These are phyloP conservation scores for Noctua fimbriata DNA, from an alignment of 2,888 invertebrate genomes.

Conservation along the genomic window DNA sequence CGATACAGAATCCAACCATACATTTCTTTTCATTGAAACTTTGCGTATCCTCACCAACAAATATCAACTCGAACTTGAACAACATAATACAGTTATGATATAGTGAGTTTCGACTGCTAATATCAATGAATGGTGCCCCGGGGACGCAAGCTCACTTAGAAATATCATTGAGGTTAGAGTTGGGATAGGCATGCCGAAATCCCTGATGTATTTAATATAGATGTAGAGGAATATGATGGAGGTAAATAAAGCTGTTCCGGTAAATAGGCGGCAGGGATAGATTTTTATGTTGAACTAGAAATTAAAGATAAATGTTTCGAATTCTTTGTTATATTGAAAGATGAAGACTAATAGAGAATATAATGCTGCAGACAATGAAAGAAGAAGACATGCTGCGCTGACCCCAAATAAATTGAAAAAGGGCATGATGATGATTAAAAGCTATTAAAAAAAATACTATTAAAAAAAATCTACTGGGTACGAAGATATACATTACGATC, in stretches of 20 bases:
- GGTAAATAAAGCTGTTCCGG: slow-evolving; percentile 60
- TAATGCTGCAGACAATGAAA: no score
- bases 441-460: background rate
- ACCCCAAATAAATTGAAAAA: background rate
- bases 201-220: slow-evolving; percentile 63
- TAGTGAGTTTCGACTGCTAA: slow-evolving; percentile 73
- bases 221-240: slow-evolving; percentile 56
- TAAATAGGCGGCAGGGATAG: slow-evolving; percentile 32
- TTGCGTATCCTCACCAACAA: slow-evolving; percentile 58
- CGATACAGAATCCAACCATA: slow-evolving; percentile 27
- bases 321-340: background rate
- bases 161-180: slow-evolving; percentile 73
- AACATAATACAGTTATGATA: slow-evolving; percentile 69
- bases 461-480: background rate
- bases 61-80: slow-evolving; percentile 60
- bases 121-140: slow-evolving; percentile 81
- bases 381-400: background rate
- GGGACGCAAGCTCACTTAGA: slow-evolving; percentile 71
- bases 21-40: slow-evolving; percentile 52
- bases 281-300: slow-evolving; percentile 18
- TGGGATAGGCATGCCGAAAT: slow-evolving; percentile 61
- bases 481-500: background rate
- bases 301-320: background rate
- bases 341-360: background rate
- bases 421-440: background rate